Conservation (phyloP, 2,888 invertebrate genomes). For the Troilus luridus region DNA sequence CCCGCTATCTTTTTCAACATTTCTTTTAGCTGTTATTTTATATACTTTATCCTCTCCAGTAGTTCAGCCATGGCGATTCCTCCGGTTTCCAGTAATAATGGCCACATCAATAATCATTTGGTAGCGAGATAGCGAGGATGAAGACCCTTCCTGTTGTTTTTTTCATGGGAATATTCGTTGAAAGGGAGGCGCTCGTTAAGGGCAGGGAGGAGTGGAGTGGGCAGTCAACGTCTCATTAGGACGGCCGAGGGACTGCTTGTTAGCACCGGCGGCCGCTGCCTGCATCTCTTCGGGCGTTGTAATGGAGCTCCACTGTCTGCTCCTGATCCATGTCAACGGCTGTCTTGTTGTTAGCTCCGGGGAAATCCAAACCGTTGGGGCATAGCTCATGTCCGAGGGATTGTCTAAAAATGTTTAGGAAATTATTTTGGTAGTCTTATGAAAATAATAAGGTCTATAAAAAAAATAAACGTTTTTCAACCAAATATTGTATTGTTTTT, state of each 20-base stretch:
- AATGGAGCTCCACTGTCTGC: neutral
- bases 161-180: neutral
- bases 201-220: neutral
- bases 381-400: neutral
- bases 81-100: neutral
- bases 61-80: neutral
- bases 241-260: neutral
- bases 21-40: too few species aligned
- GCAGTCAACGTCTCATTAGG: constrained; percentile 22
- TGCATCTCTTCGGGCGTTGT: neutral
- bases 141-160: neutral
- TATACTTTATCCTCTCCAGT: neutral
- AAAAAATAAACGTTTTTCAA: too few species aligned
- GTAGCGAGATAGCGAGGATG: neutral
- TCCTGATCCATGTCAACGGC: neutral
- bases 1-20: too few species aligned
- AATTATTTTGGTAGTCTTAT: too few species aligned
- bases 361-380: neutral
- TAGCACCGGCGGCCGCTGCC: neutral
- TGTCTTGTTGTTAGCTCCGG: neutral
- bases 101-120: neutral
- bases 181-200: neutral
- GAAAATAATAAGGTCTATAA: too few species aligned
- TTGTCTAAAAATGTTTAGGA: neutral
- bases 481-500: too few species aligned